phyloP scores from a whole-genome alignment of 2,113 vertebrate species.

The Sula dactylatra region DNA sequence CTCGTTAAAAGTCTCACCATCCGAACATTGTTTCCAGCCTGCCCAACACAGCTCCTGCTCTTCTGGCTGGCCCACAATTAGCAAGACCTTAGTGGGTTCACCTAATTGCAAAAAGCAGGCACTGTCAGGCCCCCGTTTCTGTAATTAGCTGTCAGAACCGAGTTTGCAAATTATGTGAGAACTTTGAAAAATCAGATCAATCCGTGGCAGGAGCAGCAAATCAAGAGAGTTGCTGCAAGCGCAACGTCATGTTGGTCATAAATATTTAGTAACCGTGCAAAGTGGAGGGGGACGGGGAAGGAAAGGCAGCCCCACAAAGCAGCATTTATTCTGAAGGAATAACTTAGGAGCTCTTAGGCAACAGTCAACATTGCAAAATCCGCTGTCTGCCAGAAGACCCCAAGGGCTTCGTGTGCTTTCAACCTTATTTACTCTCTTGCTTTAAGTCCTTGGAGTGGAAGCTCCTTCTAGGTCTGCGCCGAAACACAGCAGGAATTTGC shows the following conservation, averaged over 20 bases:
- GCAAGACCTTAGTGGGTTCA: background rate
- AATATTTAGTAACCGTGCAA: background rate
- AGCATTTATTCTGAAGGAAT: slow-evolving; percentile 5
- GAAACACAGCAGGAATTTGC: background rate
- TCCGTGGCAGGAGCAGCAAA: background rate
- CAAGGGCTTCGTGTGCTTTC: slow-evolving; percentile 22
- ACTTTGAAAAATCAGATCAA: background rate
- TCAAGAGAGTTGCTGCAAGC: background rate
- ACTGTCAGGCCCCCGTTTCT: background rate
- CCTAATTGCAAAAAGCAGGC: background rate
- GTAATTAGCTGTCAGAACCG: background rate
- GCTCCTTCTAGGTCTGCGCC: background rate
- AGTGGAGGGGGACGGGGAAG: background rate
- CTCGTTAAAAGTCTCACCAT: background rate
- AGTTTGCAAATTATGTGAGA: background rate
- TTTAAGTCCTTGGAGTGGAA: slow-evolving; percentile 18
- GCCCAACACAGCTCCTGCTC: background rate
- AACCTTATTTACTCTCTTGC: slow-evolving; percentile 50
- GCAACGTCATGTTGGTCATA: background rate
- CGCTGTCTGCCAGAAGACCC: slow-evolving; percentile 5
- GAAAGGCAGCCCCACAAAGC: background rate
- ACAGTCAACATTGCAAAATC: slow-evolving; percentile 51
- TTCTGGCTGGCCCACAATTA: background rate
- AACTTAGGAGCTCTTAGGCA: slow-evolving; percentile 46
- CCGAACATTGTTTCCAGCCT: background rate